phyloP scores from a whole-genome alignment of 1,140 invertebrate species.

The Rhagoletis zephyria region DNA sequence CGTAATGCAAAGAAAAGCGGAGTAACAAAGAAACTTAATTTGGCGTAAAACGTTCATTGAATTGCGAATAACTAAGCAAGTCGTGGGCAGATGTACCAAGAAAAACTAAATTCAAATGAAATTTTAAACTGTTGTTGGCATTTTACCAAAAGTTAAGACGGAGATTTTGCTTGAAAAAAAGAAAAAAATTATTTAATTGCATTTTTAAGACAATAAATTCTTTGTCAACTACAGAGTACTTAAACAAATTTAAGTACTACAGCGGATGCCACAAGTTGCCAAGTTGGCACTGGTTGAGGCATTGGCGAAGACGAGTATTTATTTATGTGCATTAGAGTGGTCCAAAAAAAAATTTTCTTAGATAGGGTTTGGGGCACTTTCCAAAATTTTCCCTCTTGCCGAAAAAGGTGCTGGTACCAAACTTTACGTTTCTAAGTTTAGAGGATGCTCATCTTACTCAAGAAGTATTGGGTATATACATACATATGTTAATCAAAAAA shows the following conservation, averaged over 20 bases:
- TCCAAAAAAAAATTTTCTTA: too few species aligned
- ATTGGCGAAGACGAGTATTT: not conserved
- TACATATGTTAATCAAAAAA: too few species aligned
- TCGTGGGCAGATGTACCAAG: not conserved
- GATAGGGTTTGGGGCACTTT: too few species aligned
- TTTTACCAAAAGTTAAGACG: not conserved
- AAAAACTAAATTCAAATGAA: conserved; percentile 5
- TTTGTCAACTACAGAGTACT: conserved; percentile 40
- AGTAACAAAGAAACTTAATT: conserved; percentile 12
- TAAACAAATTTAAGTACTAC: conserved; percentile 25
- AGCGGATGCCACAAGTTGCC: not conserved
- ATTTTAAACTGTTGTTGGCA: conserved; percentile 4
- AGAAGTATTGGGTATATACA: too few species aligned
- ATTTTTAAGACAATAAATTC: conserved; percentile 43
- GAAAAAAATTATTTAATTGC: conserved; percentile 13
- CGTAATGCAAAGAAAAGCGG: conserved; percentile 11
- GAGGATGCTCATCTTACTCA: too few species aligned
- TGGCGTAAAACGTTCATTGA: not conserved
- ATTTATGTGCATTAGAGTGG: too few species aligned
- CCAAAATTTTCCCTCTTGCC: too few species aligned
- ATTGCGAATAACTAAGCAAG: not conserved
- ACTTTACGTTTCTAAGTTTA: too few species aligned
- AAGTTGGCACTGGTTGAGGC: not conserved
- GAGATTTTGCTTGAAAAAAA: not conserved
- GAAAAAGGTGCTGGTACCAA: too few species aligned